Conservation (phyloP, 1,140 invertebrate species). For the Heliconius nattereri region DNA sequence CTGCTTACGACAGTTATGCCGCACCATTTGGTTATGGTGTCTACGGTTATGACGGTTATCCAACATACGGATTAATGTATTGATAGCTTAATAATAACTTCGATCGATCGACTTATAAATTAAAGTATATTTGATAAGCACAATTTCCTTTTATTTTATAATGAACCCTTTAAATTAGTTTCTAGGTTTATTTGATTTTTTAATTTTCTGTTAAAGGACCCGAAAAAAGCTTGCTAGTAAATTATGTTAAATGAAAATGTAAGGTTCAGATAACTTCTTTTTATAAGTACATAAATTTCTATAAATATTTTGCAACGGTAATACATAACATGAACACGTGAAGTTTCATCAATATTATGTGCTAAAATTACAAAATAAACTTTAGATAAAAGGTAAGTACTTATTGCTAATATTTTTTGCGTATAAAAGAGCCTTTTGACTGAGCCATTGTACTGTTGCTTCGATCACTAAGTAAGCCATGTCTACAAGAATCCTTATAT, state of each 20-base stretch:
- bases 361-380: background rate
- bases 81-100: background rate
- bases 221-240: background rate
- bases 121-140: background rate
- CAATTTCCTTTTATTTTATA: background rate
- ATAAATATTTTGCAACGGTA: background rate
- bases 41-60: background rate
- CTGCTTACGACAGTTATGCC: background rate
- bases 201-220: background rate
- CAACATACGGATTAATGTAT: conserved; percentile 2
- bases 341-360: background rate
- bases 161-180: too few species aligned
- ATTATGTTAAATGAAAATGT: background rate
- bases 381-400: background rate
- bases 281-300: background rate
- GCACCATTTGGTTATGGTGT: conserved; percentile 1
- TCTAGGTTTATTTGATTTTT: too few species aligned
- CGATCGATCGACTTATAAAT: conserved; percentile 4
- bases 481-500: background rate
- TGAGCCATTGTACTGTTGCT: background rate
- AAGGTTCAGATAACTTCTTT: background rate
- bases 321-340: background rate
- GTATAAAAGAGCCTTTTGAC: background rate
- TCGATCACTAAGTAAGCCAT: background rate
- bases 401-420: background rate